Conservation (phyloP, 2,888 invertebrate genomes). For the Muschampia plurimacula region DNA sequence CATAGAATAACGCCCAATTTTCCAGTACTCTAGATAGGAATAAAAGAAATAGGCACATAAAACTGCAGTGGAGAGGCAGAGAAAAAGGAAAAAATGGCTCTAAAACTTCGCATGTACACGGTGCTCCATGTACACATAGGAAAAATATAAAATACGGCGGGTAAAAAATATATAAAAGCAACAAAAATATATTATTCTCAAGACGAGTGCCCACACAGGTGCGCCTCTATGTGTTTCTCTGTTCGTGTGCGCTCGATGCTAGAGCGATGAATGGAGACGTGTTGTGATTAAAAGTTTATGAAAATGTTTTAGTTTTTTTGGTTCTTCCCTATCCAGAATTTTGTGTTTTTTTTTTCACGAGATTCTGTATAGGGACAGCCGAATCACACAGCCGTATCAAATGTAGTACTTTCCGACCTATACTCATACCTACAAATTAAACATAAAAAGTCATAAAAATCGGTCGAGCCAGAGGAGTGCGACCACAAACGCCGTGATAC, state of each 20-base stretch:
- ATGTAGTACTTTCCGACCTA: too few species aligned
- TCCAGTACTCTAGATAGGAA: slow-evolving; percentile 33
- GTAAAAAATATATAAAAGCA: slow-evolving; percentile 83
- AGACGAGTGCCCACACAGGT: slow-evolving; percentile 77
- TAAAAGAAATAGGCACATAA: slow-evolving; percentile 41
- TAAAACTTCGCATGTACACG: slow-evolving; percentile 38
- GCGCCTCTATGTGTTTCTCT: slow-evolving; percentile 49
- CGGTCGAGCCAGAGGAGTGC: too few species aligned
- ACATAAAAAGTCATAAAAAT: too few species aligned
- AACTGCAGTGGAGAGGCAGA: slow-evolving; percentile 50
- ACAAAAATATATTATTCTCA: slow-evolving; percentile 85
- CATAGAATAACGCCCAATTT: slow-evolving; percentile 38
- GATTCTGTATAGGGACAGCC: too few species aligned
- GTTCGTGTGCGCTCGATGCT: slow-evolving; percentile 53
- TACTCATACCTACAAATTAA: too few species aligned
- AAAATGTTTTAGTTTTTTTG: neutral
- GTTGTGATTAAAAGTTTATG: neutral
- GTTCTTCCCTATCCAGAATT: too few species aligned
- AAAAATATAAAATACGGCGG: slow-evolving; percentile 81
- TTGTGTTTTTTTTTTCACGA: too few species aligned
- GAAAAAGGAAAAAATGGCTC: slow-evolving; percentile 50
- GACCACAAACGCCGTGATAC: too few species aligned
- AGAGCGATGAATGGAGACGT: slow-evolving; percentile 55
- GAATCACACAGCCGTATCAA: too few species aligned
- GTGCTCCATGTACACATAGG: slow-evolving; percentile 64